Percentiles rank a stretch among this genome's conserved stretches.
phyloP scores from a whole-genome alignment of 2,113 vertebrate species.

The Saiga tatarica region DNA sequence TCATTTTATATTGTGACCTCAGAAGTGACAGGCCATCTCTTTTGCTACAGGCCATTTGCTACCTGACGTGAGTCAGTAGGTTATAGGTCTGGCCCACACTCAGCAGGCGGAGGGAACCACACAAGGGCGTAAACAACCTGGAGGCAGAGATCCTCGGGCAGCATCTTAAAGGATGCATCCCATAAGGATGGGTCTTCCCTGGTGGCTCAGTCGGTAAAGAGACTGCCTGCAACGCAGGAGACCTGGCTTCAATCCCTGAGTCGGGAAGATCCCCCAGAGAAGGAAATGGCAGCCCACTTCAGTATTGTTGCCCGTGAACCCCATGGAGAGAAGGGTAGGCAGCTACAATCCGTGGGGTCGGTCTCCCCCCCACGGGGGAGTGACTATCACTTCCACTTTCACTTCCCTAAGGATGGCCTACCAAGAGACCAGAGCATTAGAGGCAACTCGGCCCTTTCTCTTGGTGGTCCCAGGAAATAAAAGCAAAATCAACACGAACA shows the following conservation, averaged over 20 bases:
- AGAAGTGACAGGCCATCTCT: neutral
- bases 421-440: neutral
- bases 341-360: neutral
- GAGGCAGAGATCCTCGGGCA: neutral
- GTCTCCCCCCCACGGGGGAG: too few species aligned
- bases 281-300: neutral
- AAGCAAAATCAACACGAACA: neutral
- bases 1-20: neutral
- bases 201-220: neutral
- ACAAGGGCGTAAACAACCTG: neutral
- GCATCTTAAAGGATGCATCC: neutral
- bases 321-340: neutral
- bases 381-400: neutral
- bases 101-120: neutral
- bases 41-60: neutral
- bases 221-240: neutral
- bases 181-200: neutral
- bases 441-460: neutral
- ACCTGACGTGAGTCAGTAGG: neutral
- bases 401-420: neutral
- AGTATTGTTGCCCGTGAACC: neutral
- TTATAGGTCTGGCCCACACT: neutral
- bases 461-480: neutral
- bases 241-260: neutral
- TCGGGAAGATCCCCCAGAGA: rapidly evolving